Base-by-base conservation (phyloP, 2,113 vertebrate species). In the Camarhynchus parvulus region DNA sequence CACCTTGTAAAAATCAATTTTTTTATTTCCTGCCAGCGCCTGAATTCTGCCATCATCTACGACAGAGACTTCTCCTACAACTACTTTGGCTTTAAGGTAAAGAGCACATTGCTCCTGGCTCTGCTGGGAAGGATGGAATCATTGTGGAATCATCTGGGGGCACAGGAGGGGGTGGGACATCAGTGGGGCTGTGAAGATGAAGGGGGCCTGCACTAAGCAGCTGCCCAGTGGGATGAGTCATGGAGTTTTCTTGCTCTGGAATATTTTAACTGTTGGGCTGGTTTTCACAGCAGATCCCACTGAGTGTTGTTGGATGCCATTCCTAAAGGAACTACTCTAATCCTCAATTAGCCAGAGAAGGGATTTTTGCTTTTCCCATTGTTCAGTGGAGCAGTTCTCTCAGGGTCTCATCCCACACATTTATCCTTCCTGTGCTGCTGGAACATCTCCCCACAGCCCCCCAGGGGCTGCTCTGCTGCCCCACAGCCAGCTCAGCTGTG, bases 11-110 rank as follows among this genome's bases (percentile, higher is more conserved):
- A 20, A 21, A 49, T 58, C 31, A 37, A 6, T 50, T 85, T 49
- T 30, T 3, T 61, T 87, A 5, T 92, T 78, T 69, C 61, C 50
- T 82, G n/a, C 39, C 92, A 99, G 99, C 98, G 99, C 63, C 98
- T 99, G 67, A 99, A 99, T 97, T 99, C 99, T 15, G 98, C 99
- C 72, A 99, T 99, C 87, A 99, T 99, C 97, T 99, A 98, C 5
- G 99, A 99, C 90, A 97, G 99, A 94, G 99, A 99, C 96, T 99
- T 99, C 96, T 99, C 99, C 92, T 99, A 99, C 95, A 99, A 99
- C 97, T 99, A 99, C 96, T 99, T 99, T 81, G 99, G 99, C 31
- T 99, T 99, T 89, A 99, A 99, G 99, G 99, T 99, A 95, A 97
- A 13, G 79, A 93, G 44, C 74, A 56, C 44, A 0, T 24, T 64